A percentile compares a stretch with the other conserved stretches of the same genome.
Conservation (phyloP, 64 coral and sea anemone genomes). For the Orbicella faveolata region DNA sequence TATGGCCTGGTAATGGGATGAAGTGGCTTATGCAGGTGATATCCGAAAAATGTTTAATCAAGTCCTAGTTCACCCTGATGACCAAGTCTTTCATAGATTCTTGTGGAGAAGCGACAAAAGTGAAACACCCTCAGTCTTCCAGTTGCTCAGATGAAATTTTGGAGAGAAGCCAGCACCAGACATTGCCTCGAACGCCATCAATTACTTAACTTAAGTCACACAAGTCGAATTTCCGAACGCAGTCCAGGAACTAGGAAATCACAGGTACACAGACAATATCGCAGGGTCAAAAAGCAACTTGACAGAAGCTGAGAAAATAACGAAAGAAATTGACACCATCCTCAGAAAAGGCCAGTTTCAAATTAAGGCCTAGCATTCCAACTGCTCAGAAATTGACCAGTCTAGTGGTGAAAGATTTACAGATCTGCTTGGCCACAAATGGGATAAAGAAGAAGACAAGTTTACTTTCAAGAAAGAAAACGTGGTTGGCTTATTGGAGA, state of each 20-base stretch:
- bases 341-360: slow-evolving; percentile 52
- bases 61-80: not conserved
- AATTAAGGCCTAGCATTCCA: slow-evolving; percentile 64
- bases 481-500: not conserved
- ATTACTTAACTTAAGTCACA: too few species aligned
- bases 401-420: slow-evolving; percentile 9
- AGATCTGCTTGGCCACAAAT: slow-evolving; percentile 54
- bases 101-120: not conserved
- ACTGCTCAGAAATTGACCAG: slow-evolving; percentile 9
- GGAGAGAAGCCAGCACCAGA: slow-evolving; percentile 74
- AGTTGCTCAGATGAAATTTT: slow-evolving; percentile 25
- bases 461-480: slow-evolving; percentile 59
- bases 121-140: not conserved
- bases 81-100: not conserved
- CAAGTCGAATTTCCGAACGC: too few species aligned
- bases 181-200: slow-evolving; percentile 44
- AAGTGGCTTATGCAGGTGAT: slow-evolving; percentile 2
- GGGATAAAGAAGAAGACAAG: slow-evolving; percentile 43
- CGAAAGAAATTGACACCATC: slow-evolving; percentile 30
- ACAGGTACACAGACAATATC: too few species aligned
- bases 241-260: too few species aligned
- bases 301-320: slow-evolving; percentile 23
- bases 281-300: too few species aligned
- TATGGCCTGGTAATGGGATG: slow-evolving; percentile 8
- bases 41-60: slow-evolving; percentile 48